Conservation (phyloP, 92 coral and sea anemone genomes). For the Palythoa caribaeorum region DNA sequence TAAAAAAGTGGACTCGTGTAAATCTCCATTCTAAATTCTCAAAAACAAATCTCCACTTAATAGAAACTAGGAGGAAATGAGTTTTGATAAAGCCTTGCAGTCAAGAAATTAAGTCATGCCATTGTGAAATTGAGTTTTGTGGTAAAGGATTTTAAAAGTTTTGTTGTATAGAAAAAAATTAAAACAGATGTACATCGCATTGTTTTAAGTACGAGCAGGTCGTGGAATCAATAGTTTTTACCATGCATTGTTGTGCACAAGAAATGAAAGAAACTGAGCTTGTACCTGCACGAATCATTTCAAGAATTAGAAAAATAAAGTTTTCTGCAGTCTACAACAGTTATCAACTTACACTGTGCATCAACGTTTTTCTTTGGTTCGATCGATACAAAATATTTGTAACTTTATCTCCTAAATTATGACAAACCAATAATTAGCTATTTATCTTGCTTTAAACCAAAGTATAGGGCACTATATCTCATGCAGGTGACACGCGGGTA, state of each 20-base stretch:
- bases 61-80: too few relatives aligned
- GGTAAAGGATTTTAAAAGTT: neutral
- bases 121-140: too few relatives aligned
- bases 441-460: too few relatives aligned
- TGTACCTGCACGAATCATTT: neutral
- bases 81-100: too few relatives aligned
- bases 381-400: neutral
- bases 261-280: neutral
- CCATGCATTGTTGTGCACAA: neutral
- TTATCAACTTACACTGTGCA: neutral
- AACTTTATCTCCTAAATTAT: neutral
- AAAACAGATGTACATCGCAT: neutral
- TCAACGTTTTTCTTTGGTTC: neutral
- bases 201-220: neutral
- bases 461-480: too few relatives aligned
- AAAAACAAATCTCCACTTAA: too few relatives aligned
- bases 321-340: neutral
- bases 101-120: too few relatives aligned
- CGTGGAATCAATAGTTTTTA: neutral
- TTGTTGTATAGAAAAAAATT: neutral
- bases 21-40: too few relatives aligned
- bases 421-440: neutral
- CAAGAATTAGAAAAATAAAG: too few relatives aligned
- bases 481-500: slow-evolving; percentile 3
- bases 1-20: too few relatives aligned